Evolutionary conservation across 2,113 vertebrate genomes (phyloP).

Genomic region (Australoheros scitulus): DNA sequence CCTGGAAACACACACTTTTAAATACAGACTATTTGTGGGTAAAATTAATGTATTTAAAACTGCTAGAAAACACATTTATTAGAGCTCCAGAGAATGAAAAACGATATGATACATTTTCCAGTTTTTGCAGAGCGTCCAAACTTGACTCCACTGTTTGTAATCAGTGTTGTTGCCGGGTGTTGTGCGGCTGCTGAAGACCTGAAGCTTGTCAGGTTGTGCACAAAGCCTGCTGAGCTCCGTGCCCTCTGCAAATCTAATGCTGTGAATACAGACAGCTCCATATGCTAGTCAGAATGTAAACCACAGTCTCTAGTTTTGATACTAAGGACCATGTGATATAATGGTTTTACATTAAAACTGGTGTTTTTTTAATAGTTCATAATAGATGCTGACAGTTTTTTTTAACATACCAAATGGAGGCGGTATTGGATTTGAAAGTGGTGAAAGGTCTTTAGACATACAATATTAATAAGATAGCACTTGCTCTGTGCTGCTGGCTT

Average conservation of each 20-base stretch:
- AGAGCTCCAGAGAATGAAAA: too few species aligned
- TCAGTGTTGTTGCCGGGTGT: background rate
- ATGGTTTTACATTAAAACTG: background rate
- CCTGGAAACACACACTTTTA: background rate
- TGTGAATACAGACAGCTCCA: conserved; percentile 27
- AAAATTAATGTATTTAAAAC: background rate
- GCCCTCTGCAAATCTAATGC: conserved; percentile 44
- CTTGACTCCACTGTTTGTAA: background rate
- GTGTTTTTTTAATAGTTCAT: background rate
- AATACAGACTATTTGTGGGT: background rate
- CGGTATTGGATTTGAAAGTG: background rate
- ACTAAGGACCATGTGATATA: background rate
- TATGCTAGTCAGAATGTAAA: background rate
- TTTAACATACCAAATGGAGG: background rate
- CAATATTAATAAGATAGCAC: background rate
- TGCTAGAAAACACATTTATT: background rate
- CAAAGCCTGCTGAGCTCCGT: background rate
- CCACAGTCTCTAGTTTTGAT: background rate
- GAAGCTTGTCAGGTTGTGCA: background rate
- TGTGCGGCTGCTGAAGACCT: background rate
- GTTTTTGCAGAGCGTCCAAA: background rate
- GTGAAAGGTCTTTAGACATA: background rate
- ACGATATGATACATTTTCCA: background rate
- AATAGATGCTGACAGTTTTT: background rate
- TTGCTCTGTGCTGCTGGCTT: background rate